Base-by-base conservation (phyloP, 1,140 invertebrate genomes). In the Ceratina australensis region DNA sequence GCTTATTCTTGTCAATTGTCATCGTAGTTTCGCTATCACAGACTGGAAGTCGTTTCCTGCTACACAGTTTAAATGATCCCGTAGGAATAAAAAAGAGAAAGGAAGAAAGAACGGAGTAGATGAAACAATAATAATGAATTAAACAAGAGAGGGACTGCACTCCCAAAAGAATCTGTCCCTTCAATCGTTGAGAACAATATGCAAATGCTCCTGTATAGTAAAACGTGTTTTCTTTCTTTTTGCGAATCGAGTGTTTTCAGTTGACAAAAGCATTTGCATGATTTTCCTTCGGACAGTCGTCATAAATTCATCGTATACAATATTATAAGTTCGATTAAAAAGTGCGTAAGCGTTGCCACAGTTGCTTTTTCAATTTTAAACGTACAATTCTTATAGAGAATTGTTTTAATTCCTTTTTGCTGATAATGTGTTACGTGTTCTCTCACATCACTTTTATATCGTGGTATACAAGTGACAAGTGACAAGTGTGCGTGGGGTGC, bases 101-200 rank as follows among this genome's bases (percentile, higher is more conserved):
- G 3, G 10, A 22, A 22, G 28, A 5, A 15, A 5, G 26, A 24
- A 15, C 16, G 54, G 20, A 24, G 47, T 0, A 15, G 47, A 68
- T 65, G 10, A 13, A 20, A 24, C 0, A 3, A 7, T 47, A 61
- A 5, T 12, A 2, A 54, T 59, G 1, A 8, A 67, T 24, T 8
- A 13, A 15, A 24, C 22, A 20, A 16, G 47, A n/a, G 24, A 59
- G 28, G 56, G 28, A 68, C 65, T 49, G 20, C 24, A 42, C 20
- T 49, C 56, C 28, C 22, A 18, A 60, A 76, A 65, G 15, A 52
- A 69, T 65, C 65, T 5, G 26, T 76, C 73, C 73, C 60, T 76
- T 42, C 12, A 60, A 47, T 61, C 69, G 42, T 24, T 33, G 28
- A 56, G 60, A 15, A 42, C 54, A 64, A 74, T 50, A 52, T 24